A percentile compares a stretch with the other conserved stretches of the same genome.
phyloP scores from a whole-genome alignment of 2,888 invertebrate genomes.

The Craniophora ligustri region DNA sequence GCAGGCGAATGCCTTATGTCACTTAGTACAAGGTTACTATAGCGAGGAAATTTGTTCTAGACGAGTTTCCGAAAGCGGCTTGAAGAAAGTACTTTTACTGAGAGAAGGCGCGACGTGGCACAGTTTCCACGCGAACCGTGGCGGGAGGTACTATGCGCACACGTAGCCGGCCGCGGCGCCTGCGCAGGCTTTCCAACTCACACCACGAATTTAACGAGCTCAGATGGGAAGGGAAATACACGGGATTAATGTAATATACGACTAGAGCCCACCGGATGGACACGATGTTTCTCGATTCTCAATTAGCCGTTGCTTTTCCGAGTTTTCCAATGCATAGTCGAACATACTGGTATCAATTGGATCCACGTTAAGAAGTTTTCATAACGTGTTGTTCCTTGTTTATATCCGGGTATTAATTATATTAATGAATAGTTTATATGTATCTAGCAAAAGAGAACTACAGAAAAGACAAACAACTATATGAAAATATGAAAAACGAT shows the following conservation, averaged over 20 bases:
- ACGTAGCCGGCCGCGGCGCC: conserved; percentile 57
- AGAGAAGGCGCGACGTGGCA: conserved; percentile 81
- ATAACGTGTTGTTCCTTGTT: conserved; percentile 19
- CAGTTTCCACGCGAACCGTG: conserved; percentile 82
- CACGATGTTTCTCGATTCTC: conserved; percentile 49
- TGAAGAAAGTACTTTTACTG: conserved; percentile 88
- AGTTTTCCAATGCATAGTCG: conserved; percentile 59
- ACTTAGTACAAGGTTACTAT: conserved; percentile 82
- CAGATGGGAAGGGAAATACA: conserved; percentile 66
- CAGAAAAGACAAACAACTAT: too few relatives aligned
- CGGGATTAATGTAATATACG: conserved; percentile 63
- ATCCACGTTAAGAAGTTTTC: conserved; percentile 35
- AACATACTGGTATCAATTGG: conserved; percentile 16
- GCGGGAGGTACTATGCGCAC: conserved; percentile 49
- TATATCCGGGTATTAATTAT: too few relatives aligned
- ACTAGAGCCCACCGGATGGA: conserved; percentile 65
- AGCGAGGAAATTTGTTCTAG: conserved; percentile 81
- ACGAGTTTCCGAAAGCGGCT: conserved; percentile 86
- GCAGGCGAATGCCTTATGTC: conserved; percentile 79
- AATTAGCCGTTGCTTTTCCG: conserved; percentile 59
- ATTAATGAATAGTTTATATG: too few relatives aligned
- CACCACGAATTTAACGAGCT: conserved; percentile 69
- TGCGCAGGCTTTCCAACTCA: conserved; percentile 75
- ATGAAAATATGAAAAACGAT: too few relatives aligned
- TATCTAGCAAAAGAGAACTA: too few relatives aligned